Evolutionary conservation across 2,797 vertebrate genomes (phyloP).

Genomic region (Chelmon rostratus): DNA sequence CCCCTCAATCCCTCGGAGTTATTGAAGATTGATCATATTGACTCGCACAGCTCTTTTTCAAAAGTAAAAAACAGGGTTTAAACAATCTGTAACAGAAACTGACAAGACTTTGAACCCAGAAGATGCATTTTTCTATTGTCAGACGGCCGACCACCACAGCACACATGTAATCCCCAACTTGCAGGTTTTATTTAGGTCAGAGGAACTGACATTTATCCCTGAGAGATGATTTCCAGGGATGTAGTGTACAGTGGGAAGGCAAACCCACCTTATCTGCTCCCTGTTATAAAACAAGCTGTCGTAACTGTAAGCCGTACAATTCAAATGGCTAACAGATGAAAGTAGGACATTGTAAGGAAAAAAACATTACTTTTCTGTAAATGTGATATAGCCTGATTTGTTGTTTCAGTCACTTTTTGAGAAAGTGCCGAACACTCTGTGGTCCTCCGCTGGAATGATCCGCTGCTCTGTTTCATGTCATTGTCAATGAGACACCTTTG

Average conservation of each 20-base stretch:
- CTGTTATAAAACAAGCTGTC: not conserved
- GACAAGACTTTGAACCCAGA: not conserved
- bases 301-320: not conserved
- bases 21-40: not conserved
- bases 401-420: not conserved
- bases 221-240: slow-evolving; percentile 11
- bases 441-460: not conserved
- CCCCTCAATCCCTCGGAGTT: not conserved
- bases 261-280: not conserved
- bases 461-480: not conserved
- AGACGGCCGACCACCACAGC: not conserved
- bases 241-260: not conserved
- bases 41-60: not conserved
- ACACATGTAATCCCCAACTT: not conserved
- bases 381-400: slow-evolving; percentile 3
- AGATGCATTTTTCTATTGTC: not conserved
- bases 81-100: slow-evolving; percentile 8
- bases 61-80: not conserved
- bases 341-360: not conserved
- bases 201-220: slow-evolving; percentile 7
- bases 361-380: not conserved
- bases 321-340: not conserved
- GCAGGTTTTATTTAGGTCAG: slow-evolving; percentile 29
- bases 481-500: not conserved
- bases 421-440: not conserved